Evolutionary conservation across 2,113 vertebrate species (phyloP).

Genomic region (Uropsilus gracilis): DNA sequence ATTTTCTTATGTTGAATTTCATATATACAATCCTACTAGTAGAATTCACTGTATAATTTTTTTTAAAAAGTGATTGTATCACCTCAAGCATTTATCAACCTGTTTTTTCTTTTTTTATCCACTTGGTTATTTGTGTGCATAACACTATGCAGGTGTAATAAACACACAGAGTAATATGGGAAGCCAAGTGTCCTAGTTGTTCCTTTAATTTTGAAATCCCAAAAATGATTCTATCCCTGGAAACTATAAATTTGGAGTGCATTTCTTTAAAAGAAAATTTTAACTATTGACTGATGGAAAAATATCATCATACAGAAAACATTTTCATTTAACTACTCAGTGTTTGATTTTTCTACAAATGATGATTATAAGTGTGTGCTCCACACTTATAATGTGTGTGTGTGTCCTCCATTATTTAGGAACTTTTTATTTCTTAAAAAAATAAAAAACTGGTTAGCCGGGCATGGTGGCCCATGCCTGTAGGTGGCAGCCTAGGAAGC

Average conservation of each 20-base stretch:
- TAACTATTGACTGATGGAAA: not conserved
- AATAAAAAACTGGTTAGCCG: not conserved
- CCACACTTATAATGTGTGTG: too few relatives aligned
- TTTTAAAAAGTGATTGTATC: too few relatives aligned
- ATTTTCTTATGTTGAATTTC: conserved; percentile 38
- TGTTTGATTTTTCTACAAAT: conserved; percentile 24
- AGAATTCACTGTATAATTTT: conserved; percentile 4
- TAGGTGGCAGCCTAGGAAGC: too few relatives aligned
- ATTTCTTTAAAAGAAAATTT: not conserved
- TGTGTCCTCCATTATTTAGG: not conserved
- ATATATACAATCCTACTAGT: not conserved
- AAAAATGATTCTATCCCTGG: not conserved
- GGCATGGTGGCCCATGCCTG: too few relatives aligned
- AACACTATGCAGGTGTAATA: not conserved
- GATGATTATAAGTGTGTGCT: not conserved
- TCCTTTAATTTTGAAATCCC: too few relatives aligned
- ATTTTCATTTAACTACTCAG: not conserved
- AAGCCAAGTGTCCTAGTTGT: too few relatives aligned
- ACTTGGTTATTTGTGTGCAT: not conserved
- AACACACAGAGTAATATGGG: not conserved
- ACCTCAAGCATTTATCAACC: not conserved
- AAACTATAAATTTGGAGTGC: not conserved
- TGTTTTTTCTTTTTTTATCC: not conserved
- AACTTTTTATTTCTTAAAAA: conserved; percentile 9
- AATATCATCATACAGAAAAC: not conserved